Evolutionary conservation across 2,797 vertebrate species (phyloP).

Genomic region (Valencia hispanica): DNA sequence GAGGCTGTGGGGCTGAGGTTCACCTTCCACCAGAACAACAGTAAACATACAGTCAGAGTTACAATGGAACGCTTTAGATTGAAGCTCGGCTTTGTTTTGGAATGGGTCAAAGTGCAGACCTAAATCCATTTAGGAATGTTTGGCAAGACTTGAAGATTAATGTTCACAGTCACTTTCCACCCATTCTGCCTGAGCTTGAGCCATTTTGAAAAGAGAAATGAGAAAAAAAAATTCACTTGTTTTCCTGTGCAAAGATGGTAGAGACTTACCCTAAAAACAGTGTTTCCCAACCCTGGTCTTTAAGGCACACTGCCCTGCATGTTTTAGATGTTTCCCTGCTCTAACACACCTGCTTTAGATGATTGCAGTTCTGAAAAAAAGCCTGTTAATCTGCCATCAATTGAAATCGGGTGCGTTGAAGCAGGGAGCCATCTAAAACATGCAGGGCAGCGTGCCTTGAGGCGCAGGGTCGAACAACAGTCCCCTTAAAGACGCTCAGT

Average conservation of each 20-base stretch:
- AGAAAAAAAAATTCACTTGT: no score
- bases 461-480: no score
- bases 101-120: not conserved
- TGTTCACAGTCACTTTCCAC: not conserved
- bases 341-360: no score
- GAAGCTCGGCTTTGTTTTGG: not conserved
- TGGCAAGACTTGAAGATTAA: not conserved
- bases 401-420: no score
- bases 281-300: no score
- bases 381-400: no score
- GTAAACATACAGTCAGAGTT: not conserved
- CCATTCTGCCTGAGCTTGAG: not conserved
- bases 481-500: no score
- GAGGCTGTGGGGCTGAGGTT: not conserved
- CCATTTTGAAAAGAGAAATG: not conserved
- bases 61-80: not conserved
- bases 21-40: not conserved
- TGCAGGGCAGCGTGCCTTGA: no score
- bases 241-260: not conserved
- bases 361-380: no score
- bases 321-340: no score
- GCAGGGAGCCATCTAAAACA: no score
- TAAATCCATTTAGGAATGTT: not conserved
- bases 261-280: not conserved
- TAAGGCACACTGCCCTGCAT: no score